phyloP scores from a whole-genome alignment of 2,888 invertebrate genomes.

The Phengaris alcon region DNA sequence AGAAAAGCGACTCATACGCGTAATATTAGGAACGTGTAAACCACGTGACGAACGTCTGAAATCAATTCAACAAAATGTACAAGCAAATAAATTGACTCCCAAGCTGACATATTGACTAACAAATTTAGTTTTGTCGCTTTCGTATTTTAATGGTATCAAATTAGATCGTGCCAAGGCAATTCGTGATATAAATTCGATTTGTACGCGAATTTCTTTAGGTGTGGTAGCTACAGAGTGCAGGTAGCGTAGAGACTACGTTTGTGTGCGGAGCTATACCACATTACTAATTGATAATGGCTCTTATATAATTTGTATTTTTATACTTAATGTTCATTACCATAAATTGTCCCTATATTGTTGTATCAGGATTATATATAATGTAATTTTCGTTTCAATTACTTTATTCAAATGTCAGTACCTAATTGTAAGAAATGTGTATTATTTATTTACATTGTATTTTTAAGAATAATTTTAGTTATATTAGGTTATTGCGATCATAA shows the following conservation, averaged over 20 bases:
- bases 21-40: not conserved
- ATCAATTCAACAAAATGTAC: slow-evolving; percentile 25
- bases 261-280: not conserved
- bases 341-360: no score
- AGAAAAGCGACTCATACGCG: not conserved
- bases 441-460: not conserved
- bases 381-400: slow-evolving; percentile 3
- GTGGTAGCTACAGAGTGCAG: not conserved
- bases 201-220: slow-evolving; percentile 38
- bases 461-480: not conserved
- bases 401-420: not conserved
- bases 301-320: not conserved
- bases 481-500: no score
- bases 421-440: not conserved
- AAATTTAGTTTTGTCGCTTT: slow-evolving; percentile 35
- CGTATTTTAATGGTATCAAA: slow-evolving; percentile 41
- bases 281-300: not conserved
- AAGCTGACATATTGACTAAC: slow-evolving; percentile 31
- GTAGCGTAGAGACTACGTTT: not conserved
- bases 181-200: slow-evolving; percentile 42
- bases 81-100: slow-evolving; percentile 18
- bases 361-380: not conserved
- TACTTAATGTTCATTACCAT: no score
- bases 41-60: slow-evolving; percentile 4
- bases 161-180: slow-evolving; percentile 41